Percentiles rank a stretch among this genome's conserved stretches.
Conservation (phyloP, 37 sponge, comb jelly and placozoan species). For the Amphimedon queenslandica region DNA sequence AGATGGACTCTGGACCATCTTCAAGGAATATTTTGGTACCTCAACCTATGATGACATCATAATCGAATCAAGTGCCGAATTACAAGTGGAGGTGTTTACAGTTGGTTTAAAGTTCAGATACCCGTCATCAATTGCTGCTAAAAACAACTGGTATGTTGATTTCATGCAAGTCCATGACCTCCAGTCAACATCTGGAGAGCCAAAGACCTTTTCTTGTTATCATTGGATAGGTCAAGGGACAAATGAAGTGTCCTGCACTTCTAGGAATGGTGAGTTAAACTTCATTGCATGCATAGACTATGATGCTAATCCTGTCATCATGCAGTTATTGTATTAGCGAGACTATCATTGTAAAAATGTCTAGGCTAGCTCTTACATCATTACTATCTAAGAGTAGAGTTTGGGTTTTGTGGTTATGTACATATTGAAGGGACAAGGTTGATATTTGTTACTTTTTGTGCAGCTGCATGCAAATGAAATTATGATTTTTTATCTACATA, state of each 20-base stretch:
- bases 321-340: too few relatives aligned
- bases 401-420: too few relatives aligned
- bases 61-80: conserved; percentile 17
- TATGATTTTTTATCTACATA: too few relatives aligned
- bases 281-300: too few relatives aligned
- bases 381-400: too few relatives aligned
- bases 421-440: too few relatives aligned
- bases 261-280: conserved; percentile 19
- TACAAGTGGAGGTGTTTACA: conserved; percentile 18
- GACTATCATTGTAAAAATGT: too few relatives aligned
- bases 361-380: too few relatives aligned
- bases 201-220: conserved; percentile 29
- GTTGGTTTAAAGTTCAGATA: conserved; percentile 13
- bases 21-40: not conserved
- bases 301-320: too few relatives aligned
- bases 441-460: too few relatives aligned
- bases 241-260: not conserved
- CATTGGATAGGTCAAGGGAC: conserved; percentile 27
- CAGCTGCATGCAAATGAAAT: too few relatives aligned
- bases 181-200: not conserved
- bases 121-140: not conserved
- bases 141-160: conserved; percentile 27
- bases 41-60: conserved; percentile 15
- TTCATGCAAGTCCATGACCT: conserved; percentile 7
- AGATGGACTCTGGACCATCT: not conserved